Base-by-base conservation (phyloP, 2,888 invertebrate genomes). In the Coelinius sp. region DNA sequence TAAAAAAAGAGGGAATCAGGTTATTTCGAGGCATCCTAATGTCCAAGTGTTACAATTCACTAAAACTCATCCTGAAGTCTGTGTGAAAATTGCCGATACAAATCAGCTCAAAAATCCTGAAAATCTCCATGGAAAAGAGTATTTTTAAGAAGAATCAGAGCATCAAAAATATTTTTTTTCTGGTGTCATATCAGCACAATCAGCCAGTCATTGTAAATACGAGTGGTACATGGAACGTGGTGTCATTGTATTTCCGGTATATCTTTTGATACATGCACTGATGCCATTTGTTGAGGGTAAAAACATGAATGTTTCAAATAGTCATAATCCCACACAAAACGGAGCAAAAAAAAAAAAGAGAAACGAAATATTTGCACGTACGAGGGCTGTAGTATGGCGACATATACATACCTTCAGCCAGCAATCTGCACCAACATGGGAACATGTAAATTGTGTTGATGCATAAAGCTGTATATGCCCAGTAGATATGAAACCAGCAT, bases 401-500 rank as follows among this genome's bases (percentile, higher is more conserved):
- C 31, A 14, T 14, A 17, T 41, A 24, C 8, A 41, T 7, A 20
- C 41, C 24, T 22, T 17, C 24, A 41, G 0, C 38, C 38, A 31
- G 31, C 59, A 59, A 20, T 35, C 20, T 14, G n/a, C 59, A 31
- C 59, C 59, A 59, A 35, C 35, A 59, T 27, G 35, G n/a, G 6
- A 53, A 59, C n/a, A 70, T 70, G 70, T 70, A 70, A 70, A 70
- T 70, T 81, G 78, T 84, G 83, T 85, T 84, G 79, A 82, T 82
- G 82, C 83, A 80, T 82, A 49, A 84, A 81, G 85, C 81, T 80
- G 81, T 80, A 80, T 81, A 41, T 63, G 74, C 68, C 67, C 38
- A 82, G 77, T 80, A 82, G 84, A 85, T 84, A 86, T 85, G 83
- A 85, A 84, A 85, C 82, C 85, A 84, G 85, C 83, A 86, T 86